Evolutionary conservation across 2,888 invertebrate genomes (phyloP), one percentile per base, ranked within the genome.

Genomic region (Nomada ruficornis): DNA sequence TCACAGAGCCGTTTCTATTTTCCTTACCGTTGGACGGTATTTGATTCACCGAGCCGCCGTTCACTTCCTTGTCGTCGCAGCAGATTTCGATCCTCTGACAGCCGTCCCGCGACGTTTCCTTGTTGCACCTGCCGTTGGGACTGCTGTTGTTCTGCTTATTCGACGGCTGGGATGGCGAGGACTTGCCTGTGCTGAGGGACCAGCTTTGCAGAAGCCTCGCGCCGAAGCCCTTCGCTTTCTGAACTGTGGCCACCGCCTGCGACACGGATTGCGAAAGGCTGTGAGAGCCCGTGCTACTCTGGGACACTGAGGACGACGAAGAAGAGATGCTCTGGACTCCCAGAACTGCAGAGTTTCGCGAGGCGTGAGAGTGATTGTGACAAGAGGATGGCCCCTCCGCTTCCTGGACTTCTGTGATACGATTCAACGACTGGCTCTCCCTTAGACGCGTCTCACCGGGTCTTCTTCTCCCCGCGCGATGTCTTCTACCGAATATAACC

Each of bases 351-450:
- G 90, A 77, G 64, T 87, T 82, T 11, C 88, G 86, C 1, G 87
- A 85, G 18, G 83, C 79, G 76, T 89, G 89, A 68, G 80, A 84
- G 42, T 88, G 86, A 60, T 83, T 88, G 77, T 91, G 90, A 83
- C 89, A 90, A 11, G 89, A 69, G 57, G 82, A 80, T 1, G 91
- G 90, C 0, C 93, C 93, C 54, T 94, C 95, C 73, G 96, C 96
- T 93, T 97, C 97, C 93, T 97, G 97, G 86, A 97, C 97, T 94
- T 98, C 98, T 20, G 97, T 97, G 85, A 98, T 97, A 84, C 97
- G 96, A 94, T 97, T 98, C 81, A 98, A 94, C 42, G 97, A 97
- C 91, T 98, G 97, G 88, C 97, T 97, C 94, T 98, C 97, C 13
- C 97, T 95, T 75, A 98, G 94, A 84, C 95, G 94, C 2, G 96